phyloP scores from a whole-genome alignment of 2,888 invertebrate species.

The Helleia helle region DNA sequence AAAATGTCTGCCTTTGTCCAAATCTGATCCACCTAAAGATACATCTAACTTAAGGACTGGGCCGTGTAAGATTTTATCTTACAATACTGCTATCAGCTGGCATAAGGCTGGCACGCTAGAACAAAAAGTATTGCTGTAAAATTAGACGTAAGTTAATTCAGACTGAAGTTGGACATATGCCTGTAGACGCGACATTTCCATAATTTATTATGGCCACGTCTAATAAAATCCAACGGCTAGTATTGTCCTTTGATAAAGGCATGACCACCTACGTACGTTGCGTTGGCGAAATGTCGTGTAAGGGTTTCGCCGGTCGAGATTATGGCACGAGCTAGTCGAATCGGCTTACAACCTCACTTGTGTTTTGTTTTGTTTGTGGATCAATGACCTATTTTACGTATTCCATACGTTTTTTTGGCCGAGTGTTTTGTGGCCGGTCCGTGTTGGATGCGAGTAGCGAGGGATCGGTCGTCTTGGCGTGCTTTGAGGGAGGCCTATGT shows the following conservation, averaged over 20 bases:
- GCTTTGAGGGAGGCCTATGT: too few relatives aligned
- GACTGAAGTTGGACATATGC: background rate
- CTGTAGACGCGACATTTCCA: constrained; percentile 26
- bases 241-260: constrained; percentile 42
- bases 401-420: too few relatives aligned
- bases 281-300: constrained; percentile 40
- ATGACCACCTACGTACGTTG: constrained; percentile 59
- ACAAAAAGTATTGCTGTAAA: background rate
- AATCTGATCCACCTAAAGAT: too few relatives aligned
- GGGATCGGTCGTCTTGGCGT: too few relatives aligned
- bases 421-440: too few relatives aligned
- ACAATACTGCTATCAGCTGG: background rate
- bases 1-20: too few relatives aligned
- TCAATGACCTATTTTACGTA: constrained; percentile 5
- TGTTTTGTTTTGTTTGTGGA: background rate
- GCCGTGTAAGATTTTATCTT: too few relatives aligned
- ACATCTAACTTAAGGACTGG: too few relatives aligned
- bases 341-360: constrained; percentile 4
- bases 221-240: constrained; percentile 44
- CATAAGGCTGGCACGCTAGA: too few relatives aligned
- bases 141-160: constrained; percentile 7
- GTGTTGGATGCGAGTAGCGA: too few relatives aligned
- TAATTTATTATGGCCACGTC: constrained; percentile 51
- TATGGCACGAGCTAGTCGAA: constrained; percentile 28
- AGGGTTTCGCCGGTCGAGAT: constrained; percentile 38